phyloP scores from a whole-genome alignment of 2,888 invertebrate genomes.

The Timema cristinae region DNA sequence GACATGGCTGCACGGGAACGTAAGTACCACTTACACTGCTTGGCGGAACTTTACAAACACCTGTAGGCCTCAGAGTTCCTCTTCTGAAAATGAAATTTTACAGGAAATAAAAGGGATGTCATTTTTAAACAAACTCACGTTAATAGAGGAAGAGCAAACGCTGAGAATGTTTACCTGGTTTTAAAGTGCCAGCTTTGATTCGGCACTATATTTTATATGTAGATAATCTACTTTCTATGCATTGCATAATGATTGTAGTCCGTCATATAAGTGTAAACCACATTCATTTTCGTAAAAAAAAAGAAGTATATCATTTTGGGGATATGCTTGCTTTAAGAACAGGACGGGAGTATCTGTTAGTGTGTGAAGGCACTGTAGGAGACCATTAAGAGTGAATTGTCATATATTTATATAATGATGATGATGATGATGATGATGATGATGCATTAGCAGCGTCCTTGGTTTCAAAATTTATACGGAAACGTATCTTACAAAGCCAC shows the following conservation, averaged over 20 bases:
- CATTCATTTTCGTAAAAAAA: background rate
- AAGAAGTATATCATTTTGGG: background rate
- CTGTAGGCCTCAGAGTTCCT: constrained; percentile 2
- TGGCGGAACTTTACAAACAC: background rate
- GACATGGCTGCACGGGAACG: background rate
- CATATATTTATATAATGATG: too few relatives aligned
- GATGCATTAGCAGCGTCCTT: background rate
- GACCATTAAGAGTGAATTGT: background rate
- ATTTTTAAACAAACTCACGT: background rate
- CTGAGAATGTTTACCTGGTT: constrained; percentile 2
- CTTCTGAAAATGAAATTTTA: background rate
- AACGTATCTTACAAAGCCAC: background rate
- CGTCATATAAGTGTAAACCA: background rate
- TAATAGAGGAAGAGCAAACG: background rate
- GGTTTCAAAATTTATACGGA: background rate
- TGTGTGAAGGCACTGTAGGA: background rate
- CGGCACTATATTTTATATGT: too few relatives aligned
- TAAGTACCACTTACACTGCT: constrained; percentile 7
- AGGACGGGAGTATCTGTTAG: constrained; percentile 9
- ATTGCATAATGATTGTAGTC: background rate
- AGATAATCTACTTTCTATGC: background rate
- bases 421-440: background rate
- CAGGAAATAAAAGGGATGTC: background rate
- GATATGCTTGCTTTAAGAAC: background rate
- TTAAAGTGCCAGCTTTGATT: constrained; percentile 5